Evolutionary conservation across 2,888 invertebrate genomes (phyloP), one percentile per base, ranked within the genome.

Genomic region (Oxycera nigricornis): DNA sequence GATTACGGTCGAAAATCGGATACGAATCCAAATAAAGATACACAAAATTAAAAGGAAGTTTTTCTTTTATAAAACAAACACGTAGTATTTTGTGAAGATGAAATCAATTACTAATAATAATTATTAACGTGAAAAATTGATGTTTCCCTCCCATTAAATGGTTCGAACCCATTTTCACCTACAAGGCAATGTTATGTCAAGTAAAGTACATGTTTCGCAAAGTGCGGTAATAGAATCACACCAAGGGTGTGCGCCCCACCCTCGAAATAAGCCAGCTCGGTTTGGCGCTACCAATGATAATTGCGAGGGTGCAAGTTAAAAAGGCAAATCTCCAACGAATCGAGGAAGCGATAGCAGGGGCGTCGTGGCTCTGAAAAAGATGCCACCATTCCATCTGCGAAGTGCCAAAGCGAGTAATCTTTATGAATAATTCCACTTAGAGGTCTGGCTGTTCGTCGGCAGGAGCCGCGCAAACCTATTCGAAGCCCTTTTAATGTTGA

Each of bases 261-360:
- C 70, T 22, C n/a, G 17, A 30, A 70, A 52, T 55, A 31, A 55
- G 22, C 17, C 52, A 55, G 24, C 67, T 9, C 26, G 52, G 39
- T 14, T 57, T 1, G 9, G 2, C 41, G 35, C 30, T 52, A 39
- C 22, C 70, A 52, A 70, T 52, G 70, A 55, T 70, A 70, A 70
- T 70, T 70, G 70, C 70, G 70, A 70, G 70, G 70, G 70, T 70
- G 70, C 70, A 70, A 70, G 70, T 70, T 70, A 70, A 70, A 70
- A 70, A 70, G 70, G 70, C 55, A 70, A 70, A 70, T 31, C 70
- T 55, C 31, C 55, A 70, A 22, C 65, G 55, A 55, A 55, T 55
- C 52, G 35, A 55, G 55, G 35, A 30, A 35, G 2, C 22, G 52
- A 65, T 41, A 22, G 39, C 20, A 31, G 31, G 55, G 70, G 70